These are phyloP conservation scores for Thinocorus orbignyianus DNA, from an alignment of 2,113 vertebrate species.

Conservation along the genomic window DNA sequence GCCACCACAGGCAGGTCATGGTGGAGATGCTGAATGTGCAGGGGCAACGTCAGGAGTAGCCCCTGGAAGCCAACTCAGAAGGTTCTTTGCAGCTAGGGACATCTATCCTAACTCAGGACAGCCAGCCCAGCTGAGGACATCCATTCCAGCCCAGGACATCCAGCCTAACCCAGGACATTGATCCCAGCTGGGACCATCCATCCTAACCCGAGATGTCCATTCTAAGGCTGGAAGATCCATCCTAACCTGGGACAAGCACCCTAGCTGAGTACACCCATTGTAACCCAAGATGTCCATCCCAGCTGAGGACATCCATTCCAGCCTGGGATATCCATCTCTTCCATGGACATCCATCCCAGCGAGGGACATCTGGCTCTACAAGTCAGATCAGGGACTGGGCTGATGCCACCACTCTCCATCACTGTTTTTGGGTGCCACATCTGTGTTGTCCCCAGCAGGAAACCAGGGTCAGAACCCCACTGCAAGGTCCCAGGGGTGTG, in stretches of 20 bases:
- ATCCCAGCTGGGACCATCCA: background rate
- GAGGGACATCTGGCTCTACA: background rate
- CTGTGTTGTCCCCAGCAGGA: background rate
- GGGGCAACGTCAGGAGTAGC: background rate
- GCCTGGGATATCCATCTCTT: no score
- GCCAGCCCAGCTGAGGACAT: background rate
- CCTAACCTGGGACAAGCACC: background rate
- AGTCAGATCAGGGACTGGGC: background rate
- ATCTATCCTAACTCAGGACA: background rate
- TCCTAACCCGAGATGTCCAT: background rate
- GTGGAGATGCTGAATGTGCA: background rate
- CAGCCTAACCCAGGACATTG: no score
- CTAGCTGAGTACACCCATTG: background rate
- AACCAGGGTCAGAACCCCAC: background rate
- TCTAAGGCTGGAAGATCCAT: no score
- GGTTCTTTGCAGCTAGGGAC: background rate
- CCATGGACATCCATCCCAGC: background rate
- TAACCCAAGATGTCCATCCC: no score
- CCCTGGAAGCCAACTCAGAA: background rate
- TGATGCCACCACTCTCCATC: fast-evolving
- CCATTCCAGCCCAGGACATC: no score
- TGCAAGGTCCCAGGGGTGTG: background rate
- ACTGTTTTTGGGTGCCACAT: background rate
- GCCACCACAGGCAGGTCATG: background rate
- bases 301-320: background rate